These are phyloP conservation scores for Cancer borealis DNA, from an alignment of 2,888 invertebrate species.

Conservation along the genomic window DNA sequence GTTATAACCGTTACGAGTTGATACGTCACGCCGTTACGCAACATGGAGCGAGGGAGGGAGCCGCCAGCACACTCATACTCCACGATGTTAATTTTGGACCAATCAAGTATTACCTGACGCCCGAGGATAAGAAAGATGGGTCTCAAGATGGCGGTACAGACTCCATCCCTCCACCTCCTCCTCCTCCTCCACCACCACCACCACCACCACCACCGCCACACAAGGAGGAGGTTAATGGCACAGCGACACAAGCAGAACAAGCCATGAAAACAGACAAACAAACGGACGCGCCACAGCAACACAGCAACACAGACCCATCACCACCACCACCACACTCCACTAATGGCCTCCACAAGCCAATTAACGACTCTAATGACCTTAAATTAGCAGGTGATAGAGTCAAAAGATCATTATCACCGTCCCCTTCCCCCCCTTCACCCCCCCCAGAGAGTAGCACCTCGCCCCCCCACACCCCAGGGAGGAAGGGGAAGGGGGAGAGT, in stretches of 20 bases:
- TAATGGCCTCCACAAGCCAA: not conserved
- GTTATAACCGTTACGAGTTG: conserved; percentile 63
- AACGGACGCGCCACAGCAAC: not conserved
- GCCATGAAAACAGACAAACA: not conserved
- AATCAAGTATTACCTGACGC: conserved; percentile 43
- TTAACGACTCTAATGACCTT: too few species aligned
- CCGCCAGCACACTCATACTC: conserved; percentile 39
- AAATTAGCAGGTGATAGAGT: too few species aligned
- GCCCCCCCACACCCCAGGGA: too few species aligned
- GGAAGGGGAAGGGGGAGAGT: too few species aligned
- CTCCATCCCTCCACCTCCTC: not conserved
- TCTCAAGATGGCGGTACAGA: not conserved
- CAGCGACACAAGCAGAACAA: not conserved
- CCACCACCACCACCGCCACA: not conserved
- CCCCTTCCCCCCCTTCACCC: too few species aligned
- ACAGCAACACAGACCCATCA: not conserved
- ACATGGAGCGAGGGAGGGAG: conserved; percentile 45
- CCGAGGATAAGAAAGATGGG: not conserved
- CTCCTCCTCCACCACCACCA: not conserved
- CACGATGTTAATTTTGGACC: conserved; percentile 58
- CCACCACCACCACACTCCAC: not conserved
- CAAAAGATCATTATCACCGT: too few species aligned
- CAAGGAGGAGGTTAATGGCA: not conserved
- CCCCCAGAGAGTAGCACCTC: too few species aligned
- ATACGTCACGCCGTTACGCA: conserved; percentile 50